Evolutionary conservation across 2,888 invertebrate species (phyloP).

Genomic region (Esperia sulphurella): DNA sequence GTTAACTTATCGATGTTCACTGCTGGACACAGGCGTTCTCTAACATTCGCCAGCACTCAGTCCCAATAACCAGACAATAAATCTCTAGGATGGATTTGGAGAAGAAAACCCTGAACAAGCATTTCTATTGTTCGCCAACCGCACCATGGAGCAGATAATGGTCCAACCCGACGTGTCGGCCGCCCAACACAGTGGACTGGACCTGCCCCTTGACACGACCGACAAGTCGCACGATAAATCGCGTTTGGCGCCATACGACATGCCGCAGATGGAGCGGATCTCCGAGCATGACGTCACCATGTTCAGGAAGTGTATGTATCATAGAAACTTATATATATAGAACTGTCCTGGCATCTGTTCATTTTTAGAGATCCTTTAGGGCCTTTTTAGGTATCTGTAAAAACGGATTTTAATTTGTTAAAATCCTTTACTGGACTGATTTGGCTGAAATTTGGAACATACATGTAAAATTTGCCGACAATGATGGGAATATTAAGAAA

Average conservation of each 20-base stretch:
- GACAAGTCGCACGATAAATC: conserved; percentile 43
- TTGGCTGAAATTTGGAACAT: no score
- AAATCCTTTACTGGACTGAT: no score
- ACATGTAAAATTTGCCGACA: no score
- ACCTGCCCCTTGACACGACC: conserved; percentile 27
- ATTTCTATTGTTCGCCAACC: conserved; percentile 39
- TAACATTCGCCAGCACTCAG: no score
- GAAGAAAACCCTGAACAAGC: conserved; percentile 52
- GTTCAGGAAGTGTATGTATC: conserved; percentile 47
- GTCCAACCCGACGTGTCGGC: conserved; percentile 27
- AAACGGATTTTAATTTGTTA: no score
- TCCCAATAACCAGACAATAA: not conserved
- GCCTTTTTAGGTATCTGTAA: no score
- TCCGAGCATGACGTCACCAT: conserved; percentile 49
- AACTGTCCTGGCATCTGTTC: no score
- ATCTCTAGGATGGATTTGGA: conserved; percentile 57
- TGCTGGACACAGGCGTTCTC: no score
- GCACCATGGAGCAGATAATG: conserved; percentile 56
- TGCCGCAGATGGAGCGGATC: conserved; percentile 50
- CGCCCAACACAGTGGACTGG: conserved; percentile 36
- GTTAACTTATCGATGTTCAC: no score
- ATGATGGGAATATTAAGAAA: no score
- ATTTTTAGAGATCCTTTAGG: no score
- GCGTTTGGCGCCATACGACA: conserved; percentile 21
- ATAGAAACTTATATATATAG: no score